These are phyloP conservation scores for Tetrax tetrax DNA, from an alignment of 2,113 vertebrate genomes.

Conservation along the genomic window DNA sequence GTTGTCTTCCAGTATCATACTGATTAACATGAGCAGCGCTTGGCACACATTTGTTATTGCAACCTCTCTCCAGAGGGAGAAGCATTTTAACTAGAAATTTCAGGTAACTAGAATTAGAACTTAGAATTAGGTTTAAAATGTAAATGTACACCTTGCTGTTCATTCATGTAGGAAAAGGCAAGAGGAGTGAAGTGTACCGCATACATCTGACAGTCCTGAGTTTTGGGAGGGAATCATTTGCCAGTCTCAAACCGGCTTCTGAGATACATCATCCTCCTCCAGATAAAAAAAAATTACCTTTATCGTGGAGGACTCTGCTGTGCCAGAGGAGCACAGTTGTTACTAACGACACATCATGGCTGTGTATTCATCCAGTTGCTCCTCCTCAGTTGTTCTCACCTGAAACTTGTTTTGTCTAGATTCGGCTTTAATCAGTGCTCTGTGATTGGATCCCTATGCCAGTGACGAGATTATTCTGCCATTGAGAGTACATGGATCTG, in stretches of 20 bases:
- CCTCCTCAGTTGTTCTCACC: background rate
- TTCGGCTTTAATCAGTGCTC: background rate
- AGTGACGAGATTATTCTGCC: background rate
- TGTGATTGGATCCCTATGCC: background rate
- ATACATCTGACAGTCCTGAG: background rate
- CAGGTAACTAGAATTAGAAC: background rate
- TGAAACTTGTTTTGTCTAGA: background rate
- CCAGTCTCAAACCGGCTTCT: background rate
- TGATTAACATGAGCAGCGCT: background rate
- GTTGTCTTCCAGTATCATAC: background rate
- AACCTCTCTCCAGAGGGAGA: background rate
- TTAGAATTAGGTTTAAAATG: background rate
- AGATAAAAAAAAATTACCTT: background rate
- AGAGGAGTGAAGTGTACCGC: background rate
- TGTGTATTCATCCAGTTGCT: background rate
- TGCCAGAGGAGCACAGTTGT: background rate
- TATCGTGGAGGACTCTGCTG: background rate
- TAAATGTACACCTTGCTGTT: background rate
- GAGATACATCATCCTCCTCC: background rate
- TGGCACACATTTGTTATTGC: background rate
- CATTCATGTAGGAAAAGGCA: background rate
- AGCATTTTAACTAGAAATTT: background rate
- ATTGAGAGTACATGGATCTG: fast-evolving
- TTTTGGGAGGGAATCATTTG: background rate
- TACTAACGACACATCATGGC: background rate